phyloP scores from a whole-genome alignment of 1,140 invertebrate species.

The Scaptomyza pallida region DNA sequence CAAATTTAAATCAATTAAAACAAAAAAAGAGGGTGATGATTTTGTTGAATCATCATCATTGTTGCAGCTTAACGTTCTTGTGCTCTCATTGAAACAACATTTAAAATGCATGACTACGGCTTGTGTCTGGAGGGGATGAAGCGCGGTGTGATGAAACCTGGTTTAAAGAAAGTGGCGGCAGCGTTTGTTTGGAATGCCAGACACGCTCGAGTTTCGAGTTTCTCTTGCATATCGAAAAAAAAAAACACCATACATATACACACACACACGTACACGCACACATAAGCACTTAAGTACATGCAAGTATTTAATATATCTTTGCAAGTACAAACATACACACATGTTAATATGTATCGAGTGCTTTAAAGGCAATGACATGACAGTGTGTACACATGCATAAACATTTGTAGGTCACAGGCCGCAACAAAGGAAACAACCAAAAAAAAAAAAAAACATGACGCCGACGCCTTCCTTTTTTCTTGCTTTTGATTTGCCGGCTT shows the following conservation, averaged over 20 bases:
- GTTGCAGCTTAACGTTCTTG: background rate
- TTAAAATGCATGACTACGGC: background rate
- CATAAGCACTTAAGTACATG: slow-evolving; percentile 20
- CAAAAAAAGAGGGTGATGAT: background rate
- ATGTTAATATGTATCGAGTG: background rate
- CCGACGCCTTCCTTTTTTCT: slow-evolving; percentile 21
- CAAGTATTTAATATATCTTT: slow-evolving; percentile 15
- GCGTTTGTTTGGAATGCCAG: slow-evolving; percentile 26
- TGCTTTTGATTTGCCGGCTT: slow-evolving; percentile 34
- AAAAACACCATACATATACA: background rate
- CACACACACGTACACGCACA: slow-evolving; percentile 1
- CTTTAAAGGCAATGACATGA: slow-evolving; percentile 36
- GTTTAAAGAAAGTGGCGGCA: slow-evolving; percentile 41
- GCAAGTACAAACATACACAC: slow-evolving; percentile 9
- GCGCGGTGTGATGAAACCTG: slow-evolving; percentile 7
- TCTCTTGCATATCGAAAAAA: slow-evolving; percentile 34
- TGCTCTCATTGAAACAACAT: background rate
- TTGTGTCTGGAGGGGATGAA: slow-evolving; percentile 4
- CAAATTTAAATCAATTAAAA: slow-evolving; percentile 20
- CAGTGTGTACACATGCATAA: slow-evolving; percentile 11
- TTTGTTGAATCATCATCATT: slow-evolving; percentile 11
- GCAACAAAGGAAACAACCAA: slow-evolving; percentile 41
- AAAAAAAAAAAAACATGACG: background rate
- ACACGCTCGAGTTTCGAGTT: slow-evolving; percentile 52
- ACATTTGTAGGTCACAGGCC: slow-evolving; percentile 36